These are phyloP conservation scores for Idaea dimidiata DNA, from an alignment of 2,888 invertebrate genomes.

Conservation along the genomic window DNA sequence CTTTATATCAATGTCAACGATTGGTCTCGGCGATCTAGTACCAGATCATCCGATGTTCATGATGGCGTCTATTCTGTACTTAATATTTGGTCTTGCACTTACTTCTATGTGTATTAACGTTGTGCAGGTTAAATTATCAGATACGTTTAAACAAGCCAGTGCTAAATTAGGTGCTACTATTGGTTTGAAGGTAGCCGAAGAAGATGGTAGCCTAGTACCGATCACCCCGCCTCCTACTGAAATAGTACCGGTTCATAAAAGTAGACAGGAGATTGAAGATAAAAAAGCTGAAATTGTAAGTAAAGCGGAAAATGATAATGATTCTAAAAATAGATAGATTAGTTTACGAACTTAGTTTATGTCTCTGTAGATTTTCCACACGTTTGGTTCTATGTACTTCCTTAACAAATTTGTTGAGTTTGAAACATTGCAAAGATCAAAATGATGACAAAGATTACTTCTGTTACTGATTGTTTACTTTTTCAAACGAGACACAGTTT, in stretches of 20 bases:
- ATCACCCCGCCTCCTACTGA: conserved; percentile 68
- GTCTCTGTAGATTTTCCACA: neutral
- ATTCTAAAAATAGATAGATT: conserved; percentile 57
- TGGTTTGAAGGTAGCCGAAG: conserved; percentile 86
- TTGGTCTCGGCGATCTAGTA: conserved; percentile 96
- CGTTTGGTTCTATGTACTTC: neutral
- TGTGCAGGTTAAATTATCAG: conserved; percentile 90
- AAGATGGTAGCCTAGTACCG: conserved; percentile 80
- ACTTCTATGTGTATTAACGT: conserved; percentile 99
- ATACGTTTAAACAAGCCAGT: conserved; percentile 91
- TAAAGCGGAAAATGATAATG: conserved; percentile 47
- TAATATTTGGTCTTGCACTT: conserved; percentile 95
- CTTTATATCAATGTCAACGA: conserved; percentile 97
- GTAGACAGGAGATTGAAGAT: conserved; percentile 44
- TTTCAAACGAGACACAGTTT: no score
- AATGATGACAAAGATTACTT: no score
- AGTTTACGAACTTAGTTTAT: neutral
- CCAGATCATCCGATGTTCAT: conserved; percentile 94
- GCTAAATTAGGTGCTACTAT: conserved; percentile 92
- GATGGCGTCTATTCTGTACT: conserved; percentile 94
- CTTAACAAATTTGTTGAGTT: neutral
- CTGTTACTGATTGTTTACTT: no score
- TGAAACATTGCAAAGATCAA: no score
- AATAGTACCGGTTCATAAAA: conserved; percentile 66
- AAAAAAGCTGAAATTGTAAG: conserved; percentile 30